phyloP scores from a whole-genome alignment of 1,140 invertebrate genomes.

The Hestina assimilis region DNA sequence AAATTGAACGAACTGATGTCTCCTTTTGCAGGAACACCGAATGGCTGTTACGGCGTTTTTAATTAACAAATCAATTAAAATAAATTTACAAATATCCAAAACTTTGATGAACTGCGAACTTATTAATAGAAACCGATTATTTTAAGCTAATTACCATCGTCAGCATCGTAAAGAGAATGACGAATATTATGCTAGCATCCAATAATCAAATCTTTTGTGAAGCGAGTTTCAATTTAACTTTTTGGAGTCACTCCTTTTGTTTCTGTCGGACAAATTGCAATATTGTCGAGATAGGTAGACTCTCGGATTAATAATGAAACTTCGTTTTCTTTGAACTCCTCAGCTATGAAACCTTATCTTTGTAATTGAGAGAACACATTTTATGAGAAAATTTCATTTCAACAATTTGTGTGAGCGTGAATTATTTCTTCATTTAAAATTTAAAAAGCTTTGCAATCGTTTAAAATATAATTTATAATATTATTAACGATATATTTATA shows the following conservation, averaged over 20 bases:
- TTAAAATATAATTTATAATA: no score
- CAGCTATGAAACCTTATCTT: background rate
- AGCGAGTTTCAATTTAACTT: slow-evolving; percentile 34
- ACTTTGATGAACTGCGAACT: background rate
- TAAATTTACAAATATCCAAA: slow-evolving; percentile 1
- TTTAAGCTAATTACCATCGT: slow-evolving; percentile 23
- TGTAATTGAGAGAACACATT: background rate
- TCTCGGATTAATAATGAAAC: slow-evolving; percentile 1
- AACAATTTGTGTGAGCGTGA: no score
- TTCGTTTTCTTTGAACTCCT: background rate
- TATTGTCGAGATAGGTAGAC: slow-evolving; percentile 1
- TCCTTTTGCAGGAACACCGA: no score
- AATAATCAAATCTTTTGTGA: slow-evolving; percentile 20
- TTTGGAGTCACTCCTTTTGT: slow-evolving; percentile 22
- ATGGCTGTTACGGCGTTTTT: no score
- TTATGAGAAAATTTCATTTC: no score
- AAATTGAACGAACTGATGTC: no score
- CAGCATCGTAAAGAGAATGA: slow-evolving; percentile 21
- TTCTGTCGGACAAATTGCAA: slow-evolving; percentile 9
- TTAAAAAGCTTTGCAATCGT: no score
- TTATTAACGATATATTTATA: no score
- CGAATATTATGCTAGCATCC: slow-evolving; percentile 15
- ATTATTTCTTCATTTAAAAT: no score
- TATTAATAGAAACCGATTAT: slow-evolving; percentile 18
- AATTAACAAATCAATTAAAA: no score